Base-by-base conservation (phyloP, 2,113 vertebrate species). In the Megaceryle torquata region DNA sequence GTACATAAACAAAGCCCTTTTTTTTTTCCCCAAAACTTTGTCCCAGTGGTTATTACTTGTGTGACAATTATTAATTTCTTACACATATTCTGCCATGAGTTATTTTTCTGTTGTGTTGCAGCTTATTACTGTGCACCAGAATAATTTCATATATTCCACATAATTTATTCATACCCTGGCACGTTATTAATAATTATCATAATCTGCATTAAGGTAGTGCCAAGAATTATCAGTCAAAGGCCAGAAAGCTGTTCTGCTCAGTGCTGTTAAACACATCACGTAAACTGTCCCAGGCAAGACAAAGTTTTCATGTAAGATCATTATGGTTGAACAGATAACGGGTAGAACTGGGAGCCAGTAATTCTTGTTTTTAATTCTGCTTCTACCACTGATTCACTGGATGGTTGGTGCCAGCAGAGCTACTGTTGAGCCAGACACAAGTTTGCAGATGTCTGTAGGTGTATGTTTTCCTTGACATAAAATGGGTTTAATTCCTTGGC, bases 171-270 rank as follows among this genome's bases (percentile, higher is more conserved):
- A 68, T 78, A 79, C 24, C 5, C 29, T 25, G 79, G 74, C 53
- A 65, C 44, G 37, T 91, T 89, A 88, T 82, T 92, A 92, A 64
- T 92, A 91, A 86, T 93, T 96, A 87, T 41, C 77, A 82, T 96
- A 95, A 95, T 93, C 82, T 91, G 48, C 67, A 67, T 69, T 76
- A 56, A 5, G 61, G 50, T 9, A 59, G 59, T 79, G 78, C 88
- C 70, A 85, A 82, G 67, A 85, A 80, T 95, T 95, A 91, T 88
- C 88, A 88, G 64, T 15, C 6, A 2, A 44, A 54, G 82, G 25
- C 74, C 88, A 80, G 93, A 51, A 85, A 79, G 35, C 70, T 85
- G 37, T 37, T 89, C 54, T 89, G 77, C 51, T 91, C 57, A 35
- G 69, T 21, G 65, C 74, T 93, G 74, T 76, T 95, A 15, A 85